These are phyloP conservation scores for Paramacrobiotus metropolitanus DNA, from an alignment of 1,140 invertebrate species.

Conservation along the genomic window DNA sequence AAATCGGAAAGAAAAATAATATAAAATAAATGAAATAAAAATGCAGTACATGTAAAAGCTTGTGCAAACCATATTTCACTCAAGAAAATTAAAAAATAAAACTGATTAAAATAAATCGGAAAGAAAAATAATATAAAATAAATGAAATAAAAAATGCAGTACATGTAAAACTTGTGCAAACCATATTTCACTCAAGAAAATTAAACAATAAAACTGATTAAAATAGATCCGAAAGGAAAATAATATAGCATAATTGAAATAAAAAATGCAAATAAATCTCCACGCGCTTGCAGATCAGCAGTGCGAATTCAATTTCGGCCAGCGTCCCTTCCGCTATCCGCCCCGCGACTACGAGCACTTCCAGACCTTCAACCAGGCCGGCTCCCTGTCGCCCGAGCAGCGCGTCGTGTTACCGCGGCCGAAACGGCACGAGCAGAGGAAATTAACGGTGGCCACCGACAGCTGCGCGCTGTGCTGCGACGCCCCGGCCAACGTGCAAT, in stretches of 20 bases:
- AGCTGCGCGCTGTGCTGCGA: conserved; percentile 71
- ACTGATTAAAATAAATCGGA: too few relatives aligned
- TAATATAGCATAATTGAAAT: neutral
- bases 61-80: too few relatives aligned
- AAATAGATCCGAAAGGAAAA: neutral
- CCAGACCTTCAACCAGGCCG: conserved; percentile 45
- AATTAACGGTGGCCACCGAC: conserved; percentile 51
- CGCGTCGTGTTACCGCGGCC: conserved; percentile 19
- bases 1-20: too few relatives aligned
- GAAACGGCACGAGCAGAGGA: conserved; percentile 41
- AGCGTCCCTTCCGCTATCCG: conserved; percentile 49
- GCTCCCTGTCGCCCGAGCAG: conserved; percentile 30
- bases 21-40: too few relatives aligned
- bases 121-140: too few relatives aligned
- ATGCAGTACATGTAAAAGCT: too few relatives aligned
- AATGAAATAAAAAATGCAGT: too few relatives aligned
- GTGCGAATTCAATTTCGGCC: conserved; percentile 76
- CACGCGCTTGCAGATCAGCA: conserved; percentile 34
- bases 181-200: too few relatives aligned
- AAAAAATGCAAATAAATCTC: neutral
- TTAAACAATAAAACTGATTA: too few relatives aligned
- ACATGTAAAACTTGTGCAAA: too few relatives aligned
- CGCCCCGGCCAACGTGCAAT: conserved; percentile 40
- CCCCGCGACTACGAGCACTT: conserved; percentile 38
- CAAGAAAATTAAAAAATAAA: too few relatives aligned